phyloP scores from a whole-genome alignment of 1,140 invertebrate genomes.

The Cherax destructor region DNA sequence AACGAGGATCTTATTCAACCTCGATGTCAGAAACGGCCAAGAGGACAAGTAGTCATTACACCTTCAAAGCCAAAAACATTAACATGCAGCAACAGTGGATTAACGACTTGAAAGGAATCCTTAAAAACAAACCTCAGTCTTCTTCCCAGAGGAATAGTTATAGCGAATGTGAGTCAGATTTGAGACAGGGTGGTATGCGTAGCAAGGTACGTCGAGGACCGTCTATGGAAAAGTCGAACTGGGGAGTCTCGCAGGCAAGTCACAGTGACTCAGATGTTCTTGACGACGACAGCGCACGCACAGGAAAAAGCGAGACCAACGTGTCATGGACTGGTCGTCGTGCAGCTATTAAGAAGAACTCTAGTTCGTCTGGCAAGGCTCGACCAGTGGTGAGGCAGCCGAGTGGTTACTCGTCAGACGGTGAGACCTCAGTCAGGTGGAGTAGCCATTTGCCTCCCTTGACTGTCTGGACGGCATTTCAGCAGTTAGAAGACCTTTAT shows the following conservation, averaged over 20 bases:
- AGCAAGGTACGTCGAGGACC: constrained; percentile 43
- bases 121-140: constrained; percentile 29
- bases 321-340: constrained; percentile 17
- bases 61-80: constrained; percentile 66
- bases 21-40: constrained; percentile 54
- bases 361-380: constrained; percentile 7
- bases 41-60: constrained; percentile 26
- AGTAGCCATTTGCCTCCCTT: constrained; percentile 18
- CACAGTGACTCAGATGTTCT: constrained; percentile 12
- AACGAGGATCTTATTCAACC: constrained; percentile 55
- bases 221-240: constrained; percentile 29
- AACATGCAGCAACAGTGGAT: constrained; percentile 66
- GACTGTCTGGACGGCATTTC: constrained; percentile 53
- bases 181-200: not conserved
- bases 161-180: constrained; percentile 30
- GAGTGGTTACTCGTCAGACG: constrained; percentile 36
- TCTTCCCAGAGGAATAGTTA: constrained; percentile 37
- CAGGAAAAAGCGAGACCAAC: constrained; percentile 4
- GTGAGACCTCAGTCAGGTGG: constrained; percentile 22
- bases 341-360: constrained; percentile 32
- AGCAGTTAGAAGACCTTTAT: constrained; percentile 39
- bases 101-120: constrained; percentile 41
- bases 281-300: constrained; percentile 10
- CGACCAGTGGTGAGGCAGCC: constrained; percentile 20
- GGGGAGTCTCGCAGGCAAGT: not conserved